Base-by-base conservation (phyloP, 1,140 invertebrate species). In the Euschistus heros region DNA sequence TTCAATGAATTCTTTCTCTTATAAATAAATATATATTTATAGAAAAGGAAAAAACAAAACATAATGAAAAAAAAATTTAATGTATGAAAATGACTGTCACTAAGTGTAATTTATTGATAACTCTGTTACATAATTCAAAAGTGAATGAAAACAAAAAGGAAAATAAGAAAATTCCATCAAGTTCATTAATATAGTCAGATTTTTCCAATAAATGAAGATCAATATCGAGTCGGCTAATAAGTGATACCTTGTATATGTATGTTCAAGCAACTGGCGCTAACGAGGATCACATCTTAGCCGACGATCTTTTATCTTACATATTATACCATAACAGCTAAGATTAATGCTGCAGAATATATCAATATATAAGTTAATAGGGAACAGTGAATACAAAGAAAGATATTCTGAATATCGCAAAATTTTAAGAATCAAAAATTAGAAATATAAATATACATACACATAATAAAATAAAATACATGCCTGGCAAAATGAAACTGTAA, bases 401-500 rank as follows among this genome's bases (percentile, higher is more conserved):
- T 18, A 24, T 4, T 2, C 15, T 2, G 6, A 59, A 27, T 59
- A 22, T 27, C 2, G 15, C 15, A 59, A 2, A 17, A 5, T 3
- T 26, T 8, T 22, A 55, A 55, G 8, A 13, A 22, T 10, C 15
- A 22, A 22, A 18, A 55, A 18, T 13, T 22, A 55, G 8, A 22
- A 13, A 13, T 55, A 15, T 55, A 18, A 20, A 59, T 59, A 71
- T 67, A 66, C 63, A 33, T 66, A 68, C 17, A 17, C 33, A 63
- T 24, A 65, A 67, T 26, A 47, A 61, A 68, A 33, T 47, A 64
- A 59, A 67, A 66, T 68, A 75, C 80, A 82, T 82, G 97, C 94
- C 91, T 98, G 91, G 75, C 90, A 82, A 80, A 95, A 92, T 73
- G 90, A 88, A 70, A 87, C 82, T 74, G 84, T 83, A 74, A 97